Percentiles rank a stretch among this genome's conserved stretches.
Evolutionary conservation across 2,113 vertebrate genomes (phyloP).

Genomic region (Ammodytes dubius): DNA sequence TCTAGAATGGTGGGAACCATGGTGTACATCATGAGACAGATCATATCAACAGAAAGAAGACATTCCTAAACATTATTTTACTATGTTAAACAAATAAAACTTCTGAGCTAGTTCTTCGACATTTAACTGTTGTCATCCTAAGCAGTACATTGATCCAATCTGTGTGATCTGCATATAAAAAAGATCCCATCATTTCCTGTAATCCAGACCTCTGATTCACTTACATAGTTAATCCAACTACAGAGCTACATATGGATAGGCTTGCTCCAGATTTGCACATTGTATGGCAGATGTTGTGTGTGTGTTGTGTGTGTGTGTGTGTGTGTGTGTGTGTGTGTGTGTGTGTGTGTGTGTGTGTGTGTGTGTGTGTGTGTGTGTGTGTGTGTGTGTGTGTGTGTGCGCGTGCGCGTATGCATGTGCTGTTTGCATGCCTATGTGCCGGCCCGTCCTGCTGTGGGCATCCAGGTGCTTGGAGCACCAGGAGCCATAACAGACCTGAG

Average conservation of each 20-base stretch:
- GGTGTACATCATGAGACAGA: background rate
- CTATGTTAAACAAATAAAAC: background rate
- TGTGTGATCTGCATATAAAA: conserved; percentile 34
- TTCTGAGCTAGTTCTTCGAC: conserved; percentile 4
- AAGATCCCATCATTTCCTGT: conserved; percentile 49
- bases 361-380: background rate
- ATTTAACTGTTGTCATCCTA: conserved; percentile 20
- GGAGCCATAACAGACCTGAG: conserved; percentile 56
- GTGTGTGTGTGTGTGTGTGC: background rate
- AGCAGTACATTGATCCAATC: conserved; percentile 31
- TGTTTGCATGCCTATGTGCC: conserved; percentile 23
- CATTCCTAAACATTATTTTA: background rate
- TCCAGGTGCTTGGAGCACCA: conserved; percentile 69
- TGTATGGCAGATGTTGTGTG: conserved; percentile 62
- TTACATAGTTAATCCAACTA: conserved; percentile 62
- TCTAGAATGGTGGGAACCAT: background rate
- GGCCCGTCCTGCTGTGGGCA: conserved; percentile 25
- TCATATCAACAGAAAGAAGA: background rate
- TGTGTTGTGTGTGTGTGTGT: conserved; percentile 34
- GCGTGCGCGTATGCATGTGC: background rate
- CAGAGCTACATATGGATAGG: conserved; percentile 51
- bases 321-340: conserved; percentile 13
- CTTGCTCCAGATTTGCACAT: conserved; percentile 60
- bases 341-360: conserved; percentile 1
- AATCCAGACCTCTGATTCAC: conserved; percentile 54